Percentiles rank a stretch among this genome's conserved stretches.
These are phyloP conservation scores for Erebia epiphron DNA, from an alignment of 2,888 invertebrate species.

Conservation along the genomic window DNA sequence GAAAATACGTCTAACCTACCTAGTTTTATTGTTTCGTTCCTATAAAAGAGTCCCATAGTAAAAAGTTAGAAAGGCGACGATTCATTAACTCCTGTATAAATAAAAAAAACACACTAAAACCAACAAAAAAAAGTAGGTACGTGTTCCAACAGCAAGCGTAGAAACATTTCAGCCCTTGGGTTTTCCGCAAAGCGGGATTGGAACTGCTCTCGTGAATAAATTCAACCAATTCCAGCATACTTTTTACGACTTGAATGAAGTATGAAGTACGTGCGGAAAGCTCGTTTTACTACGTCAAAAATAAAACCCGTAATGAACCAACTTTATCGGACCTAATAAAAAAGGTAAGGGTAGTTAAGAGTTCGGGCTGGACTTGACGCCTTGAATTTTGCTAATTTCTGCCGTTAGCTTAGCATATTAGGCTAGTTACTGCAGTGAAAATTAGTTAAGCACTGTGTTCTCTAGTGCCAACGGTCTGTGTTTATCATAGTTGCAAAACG, in stretches of 20 bases:
- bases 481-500: not conserved
- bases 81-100: not conserved
- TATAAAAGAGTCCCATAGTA: not conserved
- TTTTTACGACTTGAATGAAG: constrained; percentile 68
- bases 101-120: constrained; percentile 2
- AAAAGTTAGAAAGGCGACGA: not conserved
- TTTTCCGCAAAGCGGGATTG: constrained; percentile 10
- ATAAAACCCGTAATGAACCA: constrained; percentile 70
- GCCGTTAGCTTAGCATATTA: constrained; percentile 14
- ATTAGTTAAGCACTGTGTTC: not conserved
- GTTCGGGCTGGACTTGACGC: constrained; percentile 15
- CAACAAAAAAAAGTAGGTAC: constrained; percentile 1
- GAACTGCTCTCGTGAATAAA: constrained; percentile 60
- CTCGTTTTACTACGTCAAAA: constrained; percentile 60
- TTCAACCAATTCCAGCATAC: constrained; percentile 60
- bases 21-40: not conserved
- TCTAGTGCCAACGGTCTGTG: not conserved
- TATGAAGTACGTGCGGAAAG: constrained; percentile 65
- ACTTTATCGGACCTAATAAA: constrained; percentile 67
- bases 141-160: constrained; percentile 11
- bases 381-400: constrained; percentile 18
- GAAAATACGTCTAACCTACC: not conserved
- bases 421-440: not conserved
- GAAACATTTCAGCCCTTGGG: constrained; percentile 24
- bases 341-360: constrained; percentile 44